phyloP scores from a whole-genome alignment of 2,797 vertebrate genomes.

The Peromyscus nudipes region DNA sequence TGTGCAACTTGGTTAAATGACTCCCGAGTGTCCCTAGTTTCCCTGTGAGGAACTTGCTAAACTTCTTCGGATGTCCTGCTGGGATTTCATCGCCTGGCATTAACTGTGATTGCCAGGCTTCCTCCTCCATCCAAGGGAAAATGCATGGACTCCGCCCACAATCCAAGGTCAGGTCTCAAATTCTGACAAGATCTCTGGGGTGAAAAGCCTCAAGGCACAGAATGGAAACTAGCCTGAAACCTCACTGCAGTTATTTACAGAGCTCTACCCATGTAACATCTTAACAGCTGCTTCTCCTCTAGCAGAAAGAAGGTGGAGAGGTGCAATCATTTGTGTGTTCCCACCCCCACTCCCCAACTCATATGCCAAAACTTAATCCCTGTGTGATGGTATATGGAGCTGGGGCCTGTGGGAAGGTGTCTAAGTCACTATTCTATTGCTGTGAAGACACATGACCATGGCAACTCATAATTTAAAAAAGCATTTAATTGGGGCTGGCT shows the following conservation, averaged over 20 bases:
- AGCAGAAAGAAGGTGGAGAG: background rate
- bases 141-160: background rate
- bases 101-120: constrained; percentile 11
- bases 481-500: background rate
- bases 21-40: background rate
- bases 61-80: background rate
- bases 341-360: background rate
- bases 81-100: background rate
- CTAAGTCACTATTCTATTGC: background rate
- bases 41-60: constrained; percentile 57
- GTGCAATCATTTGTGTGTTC: background rate
- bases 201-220: background rate
- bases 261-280: background rate
- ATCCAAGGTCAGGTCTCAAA: background rate
- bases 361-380: background rate
- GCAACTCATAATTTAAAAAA: background rate
- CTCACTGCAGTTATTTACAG: background rate
- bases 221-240: background rate
- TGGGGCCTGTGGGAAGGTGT: no score
- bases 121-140: background rate
- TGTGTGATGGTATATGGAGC: no score
- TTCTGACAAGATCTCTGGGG: background rate
- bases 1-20: background rate
- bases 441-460: background rate
- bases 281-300: background rate